phyloP scores from a whole-genome alignment of 2,888 invertebrate genomes.

The Lamellibrachia columna region DNA sequence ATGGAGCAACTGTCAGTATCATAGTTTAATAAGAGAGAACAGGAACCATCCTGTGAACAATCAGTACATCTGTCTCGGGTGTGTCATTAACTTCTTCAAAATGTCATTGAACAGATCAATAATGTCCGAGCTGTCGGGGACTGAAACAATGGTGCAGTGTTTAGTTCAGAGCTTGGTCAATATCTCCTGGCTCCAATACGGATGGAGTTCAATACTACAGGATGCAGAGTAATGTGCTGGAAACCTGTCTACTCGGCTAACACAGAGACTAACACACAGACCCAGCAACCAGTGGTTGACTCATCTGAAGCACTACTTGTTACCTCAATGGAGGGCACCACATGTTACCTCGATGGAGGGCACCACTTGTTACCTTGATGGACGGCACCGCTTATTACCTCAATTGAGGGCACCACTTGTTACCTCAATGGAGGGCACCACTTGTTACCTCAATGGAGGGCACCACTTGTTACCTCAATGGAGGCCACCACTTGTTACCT shows the following conservation, averaged over 20 bases:
- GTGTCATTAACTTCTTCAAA: too few species aligned
- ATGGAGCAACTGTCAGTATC: not conserved
- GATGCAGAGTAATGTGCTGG: too few species aligned
- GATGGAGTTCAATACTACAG: too few species aligned
- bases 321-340: constrained; percentile 53
- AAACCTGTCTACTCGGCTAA: too few species aligned
- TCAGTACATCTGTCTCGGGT: not conserved
- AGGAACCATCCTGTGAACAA: not conserved
- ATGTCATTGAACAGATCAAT: too few species aligned
- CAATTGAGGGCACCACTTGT: constrained; percentile 54
- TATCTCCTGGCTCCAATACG: too few species aligned
- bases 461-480: constrained; percentile 58
- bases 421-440: constrained; percentile 41
- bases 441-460: constrained; percentile 39
- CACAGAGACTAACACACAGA: too few species aligned
- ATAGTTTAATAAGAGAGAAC: not conserved
- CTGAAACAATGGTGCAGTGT: too few species aligned
- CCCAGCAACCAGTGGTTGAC: constrained; percentile 60
- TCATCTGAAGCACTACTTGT: too few species aligned
- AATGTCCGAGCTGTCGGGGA: too few species aligned
- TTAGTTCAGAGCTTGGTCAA: too few species aligned
- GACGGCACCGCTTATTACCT: constrained; percentile 61
- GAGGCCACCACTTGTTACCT: constrained; percentile 56
- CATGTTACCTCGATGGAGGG: constrained; percentile 47
- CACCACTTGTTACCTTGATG: constrained; percentile 7